Evolutionary conservation across 2,113 vertebrate species (phyloP).

Genomic region (Coreoperca whiteheadi): DNA sequence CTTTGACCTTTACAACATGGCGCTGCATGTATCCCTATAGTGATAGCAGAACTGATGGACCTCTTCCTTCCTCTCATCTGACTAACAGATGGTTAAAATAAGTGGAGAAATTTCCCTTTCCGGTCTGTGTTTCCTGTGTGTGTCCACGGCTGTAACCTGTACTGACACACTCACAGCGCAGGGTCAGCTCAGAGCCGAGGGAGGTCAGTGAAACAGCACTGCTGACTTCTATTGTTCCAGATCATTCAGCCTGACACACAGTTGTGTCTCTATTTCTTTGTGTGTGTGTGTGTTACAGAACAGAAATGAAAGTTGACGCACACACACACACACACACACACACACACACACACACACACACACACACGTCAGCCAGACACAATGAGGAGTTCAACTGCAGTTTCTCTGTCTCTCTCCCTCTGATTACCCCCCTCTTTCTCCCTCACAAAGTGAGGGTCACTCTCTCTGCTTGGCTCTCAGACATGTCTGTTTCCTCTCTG

Average conservation of each 20-base stretch:
- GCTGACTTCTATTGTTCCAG: conserved; percentile 55
- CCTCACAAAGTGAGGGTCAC: conserved; percentile 19
- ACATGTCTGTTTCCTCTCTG: conserved; percentile 30
- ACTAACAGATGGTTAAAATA: conserved; percentile 5
- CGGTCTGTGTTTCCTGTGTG: conserved; percentile 25
- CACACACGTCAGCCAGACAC: conserved; percentile 31
- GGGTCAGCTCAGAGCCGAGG: conserved; percentile 12
- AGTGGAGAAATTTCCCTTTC: conserved; percentile 47
- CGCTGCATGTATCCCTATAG: not conserved
- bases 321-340: not conserved
- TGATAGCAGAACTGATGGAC: conserved; percentile 12
- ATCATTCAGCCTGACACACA: conserved; percentile 13
- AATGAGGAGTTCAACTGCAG: conserved; percentile 38
- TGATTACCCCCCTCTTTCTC: not conserved
- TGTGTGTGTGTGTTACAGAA: conserved; percentile 8
- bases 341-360: conserved; percentile 5
- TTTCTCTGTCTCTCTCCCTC: conserved; percentile 14
- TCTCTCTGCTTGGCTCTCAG: not conserved
- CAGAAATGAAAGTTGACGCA: not conserved
- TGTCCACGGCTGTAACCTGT: conserved; percentile 4
- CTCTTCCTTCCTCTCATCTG: conserved; percentile 34
- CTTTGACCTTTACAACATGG: conserved; percentile 25
- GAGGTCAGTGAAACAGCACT: conserved; percentile 34
- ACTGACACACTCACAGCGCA: conserved; percentile 25
- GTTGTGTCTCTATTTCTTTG: conserved; percentile 19